These are phyloP conservation scores for Lophius americanus DNA, from an alignment of 2,797 vertebrate species.

Conservation along the genomic window DNA sequence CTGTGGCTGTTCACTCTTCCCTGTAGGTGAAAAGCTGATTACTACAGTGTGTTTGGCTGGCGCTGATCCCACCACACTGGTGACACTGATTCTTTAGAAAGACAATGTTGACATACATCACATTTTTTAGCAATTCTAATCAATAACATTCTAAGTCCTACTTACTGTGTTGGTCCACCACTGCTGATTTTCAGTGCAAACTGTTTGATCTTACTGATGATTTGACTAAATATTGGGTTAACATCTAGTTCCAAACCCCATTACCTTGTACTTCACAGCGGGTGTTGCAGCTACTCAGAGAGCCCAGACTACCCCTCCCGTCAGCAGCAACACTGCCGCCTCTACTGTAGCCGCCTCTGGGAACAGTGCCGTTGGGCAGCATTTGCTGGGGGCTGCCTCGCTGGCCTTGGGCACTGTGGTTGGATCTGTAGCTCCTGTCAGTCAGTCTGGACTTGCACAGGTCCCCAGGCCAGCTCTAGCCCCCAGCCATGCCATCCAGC, in stretches of 20 bases:
- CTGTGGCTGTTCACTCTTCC: no score
- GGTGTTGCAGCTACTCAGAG: slow-evolving; percentile 87
- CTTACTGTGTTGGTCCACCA: slow-evolving; percentile 38
- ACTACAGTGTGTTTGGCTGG: background rate
- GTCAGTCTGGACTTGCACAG: slow-evolving; percentile 79
- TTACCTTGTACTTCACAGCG: slow-evolving; percentile 89
- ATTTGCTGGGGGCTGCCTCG: slow-evolving; percentile 76
- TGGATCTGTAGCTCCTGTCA: slow-evolving; percentile 76
- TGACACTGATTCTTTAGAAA: background rate
- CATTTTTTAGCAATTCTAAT: slow-evolving; percentile 13
- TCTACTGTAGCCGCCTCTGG: slow-evolving; percentile 72
- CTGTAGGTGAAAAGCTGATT: no score
- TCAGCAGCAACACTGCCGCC: slow-evolving; percentile 76
- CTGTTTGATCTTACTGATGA: slow-evolving; percentile 43
- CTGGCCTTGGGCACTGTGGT: slow-evolving; percentile 84
- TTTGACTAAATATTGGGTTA: slow-evolving; percentile 55
- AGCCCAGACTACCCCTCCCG: slow-evolving; percentile 84
- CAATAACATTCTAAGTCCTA: background rate
- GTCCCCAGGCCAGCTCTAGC: slow-evolving; percentile 77
- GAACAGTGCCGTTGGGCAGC: slow-evolving; percentile 83
- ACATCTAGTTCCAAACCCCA: slow-evolving; percentile 73
- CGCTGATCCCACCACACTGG: slow-evolving; percentile 3
- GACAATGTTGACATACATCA: background rate
- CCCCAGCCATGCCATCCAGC: slow-evolving; percentile 89
- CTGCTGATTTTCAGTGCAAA: slow-evolving; percentile 35